Evolutionary conservation across 2,113 vertebrate species (phyloP).

Genomic region (Paralichthys olivaceus): DNA sequence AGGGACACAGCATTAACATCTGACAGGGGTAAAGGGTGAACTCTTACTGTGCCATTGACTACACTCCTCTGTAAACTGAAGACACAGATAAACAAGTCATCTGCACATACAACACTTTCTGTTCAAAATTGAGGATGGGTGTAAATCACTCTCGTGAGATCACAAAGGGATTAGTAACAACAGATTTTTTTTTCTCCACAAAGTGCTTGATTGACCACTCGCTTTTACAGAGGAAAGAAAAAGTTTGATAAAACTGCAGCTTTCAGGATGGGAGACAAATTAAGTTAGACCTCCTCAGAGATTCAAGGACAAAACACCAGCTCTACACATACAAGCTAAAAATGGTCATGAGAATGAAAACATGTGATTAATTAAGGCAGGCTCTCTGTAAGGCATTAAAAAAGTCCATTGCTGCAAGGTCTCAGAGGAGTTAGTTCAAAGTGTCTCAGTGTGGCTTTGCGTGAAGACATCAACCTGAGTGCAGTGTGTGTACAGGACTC

Average conservation of each 20-base stretch:
- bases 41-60: conserved; percentile 61
- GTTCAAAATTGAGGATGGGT: conserved; percentile 18
- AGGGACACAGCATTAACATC: conserved; percentile 69
- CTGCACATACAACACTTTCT: conserved; percentile 60
- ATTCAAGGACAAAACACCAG: conserved; percentile 43
- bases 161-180: conserved; percentile 66
- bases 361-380: conserved; percentile 81
- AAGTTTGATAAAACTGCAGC: conserved; percentile 68
- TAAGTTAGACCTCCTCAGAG: conserved; percentile 68
- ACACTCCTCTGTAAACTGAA: conserved; percentile 74
- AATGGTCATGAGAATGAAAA: conserved; percentile 62
- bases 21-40: conserved; percentile 55
- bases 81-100: conserved; percentile 50
- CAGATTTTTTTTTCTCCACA: conserved; percentile 59
- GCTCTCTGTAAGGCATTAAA: conserved; percentile 84
- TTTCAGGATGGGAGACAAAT: conserved; percentile 44
- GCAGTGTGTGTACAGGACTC: conserved; percentile 68
- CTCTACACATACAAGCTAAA: conserved; percentile 67
- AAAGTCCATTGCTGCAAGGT: conserved; percentile 79
- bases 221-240: conserved; percentile 70
- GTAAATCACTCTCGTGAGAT: conserved; percentile 51
- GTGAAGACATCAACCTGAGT: conserved; percentile 80
- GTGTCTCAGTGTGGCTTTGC: conserved; percentile 80
- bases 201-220: conserved; percentile 84
- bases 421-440: conserved; percentile 82